Conservation (phyloP, 2,888 invertebrate genomes). For the Drosophila rubida region DNA sequence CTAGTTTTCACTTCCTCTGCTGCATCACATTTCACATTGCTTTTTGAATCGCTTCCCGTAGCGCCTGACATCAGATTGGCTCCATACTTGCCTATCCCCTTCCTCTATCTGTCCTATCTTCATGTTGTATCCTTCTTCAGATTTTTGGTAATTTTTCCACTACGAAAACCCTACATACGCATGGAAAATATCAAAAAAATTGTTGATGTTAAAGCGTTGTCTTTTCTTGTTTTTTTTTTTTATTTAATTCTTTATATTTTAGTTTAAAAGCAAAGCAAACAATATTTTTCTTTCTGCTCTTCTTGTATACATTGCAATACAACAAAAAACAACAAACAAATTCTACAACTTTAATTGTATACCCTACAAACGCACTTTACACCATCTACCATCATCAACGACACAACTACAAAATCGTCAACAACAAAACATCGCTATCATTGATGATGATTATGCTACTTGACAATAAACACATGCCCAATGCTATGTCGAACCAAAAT, state of each 20-base stretch:
- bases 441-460: constrained; percentile 56
- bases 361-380: constrained; percentile 46
- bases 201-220: constrained; percentile 78
- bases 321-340: constrained; percentile 51
- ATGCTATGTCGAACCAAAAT: constrained; percentile 53
- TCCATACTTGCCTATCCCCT: constrained; percentile 4
- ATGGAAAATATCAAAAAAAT: constrained; percentile 81
- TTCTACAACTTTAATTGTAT: constrained; percentile 62
- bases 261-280: constrained; percentile 81
- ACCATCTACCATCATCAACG: constrained; percentile 17
- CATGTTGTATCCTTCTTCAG: constrained; percentile 21
- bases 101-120: constrained; percentile 20
- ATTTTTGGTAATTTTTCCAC: constrained; percentile 75
- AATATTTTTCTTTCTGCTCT: constrained; percentile 81
- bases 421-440: constrained; percentile 36
- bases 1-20: constrained; percentile 11
- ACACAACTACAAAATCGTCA: constrained; percentile 26
- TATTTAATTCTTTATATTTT: constrained; percentile 72
- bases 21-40: constrained; percentile 37
- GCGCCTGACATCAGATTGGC: constrained; percentile 47
- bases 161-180: constrained; percentile 73
- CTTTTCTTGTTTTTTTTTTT: constrained; percentile 78
- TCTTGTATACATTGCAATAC: constrained; percentile 80
- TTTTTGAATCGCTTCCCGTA: constrained; percentile 56
- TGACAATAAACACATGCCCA: constrained; percentile 43